phyloP scores from a whole-genome alignment of 2,113 vertebrate genomes.

The Ceyx margarethae region DNA sequence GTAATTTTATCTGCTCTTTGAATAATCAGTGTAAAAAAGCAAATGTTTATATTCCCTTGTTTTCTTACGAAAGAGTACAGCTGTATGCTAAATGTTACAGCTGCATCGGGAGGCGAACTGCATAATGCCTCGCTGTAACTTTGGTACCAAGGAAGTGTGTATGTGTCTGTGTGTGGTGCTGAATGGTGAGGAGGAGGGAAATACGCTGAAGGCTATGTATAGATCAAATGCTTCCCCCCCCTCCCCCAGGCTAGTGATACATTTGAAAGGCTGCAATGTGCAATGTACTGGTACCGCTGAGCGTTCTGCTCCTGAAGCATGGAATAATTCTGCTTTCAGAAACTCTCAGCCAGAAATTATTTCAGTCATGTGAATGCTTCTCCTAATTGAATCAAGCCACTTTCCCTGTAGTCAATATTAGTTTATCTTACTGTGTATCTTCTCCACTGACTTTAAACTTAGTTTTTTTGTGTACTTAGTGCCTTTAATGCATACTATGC shows the following conservation, averaged over 20 bases:
- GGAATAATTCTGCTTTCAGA: not conserved
- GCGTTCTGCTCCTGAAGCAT: not conserved
- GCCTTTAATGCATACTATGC: not conserved
- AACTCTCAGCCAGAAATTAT: not conserved
- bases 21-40: not conserved
- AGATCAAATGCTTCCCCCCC: not conserved
- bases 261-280: conserved; percentile 44
- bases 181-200: conserved; percentile 3
- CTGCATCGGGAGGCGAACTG: conserved; percentile 21
- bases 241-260: not conserved
- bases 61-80: conserved; percentile 34
- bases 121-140: conserved; percentile 60
- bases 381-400: not conserved
- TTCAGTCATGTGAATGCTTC: not conserved
- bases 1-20: not conserved
- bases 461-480: not conserved
- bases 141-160: conserved; percentile 30
- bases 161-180: not conserved
- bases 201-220: not conserved
- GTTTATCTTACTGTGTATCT: not conserved
- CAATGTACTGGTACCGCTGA: conserved; percentile 63
- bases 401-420: not conserved
- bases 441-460: not conserved
- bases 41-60: conserved; percentile 20
- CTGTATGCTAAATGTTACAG: conserved; percentile 39